These are phyloP conservation scores for Adelphocoris suturalis DNA, from an alignment of 2,888 invertebrate species.

Conservation along the genomic window DNA sequence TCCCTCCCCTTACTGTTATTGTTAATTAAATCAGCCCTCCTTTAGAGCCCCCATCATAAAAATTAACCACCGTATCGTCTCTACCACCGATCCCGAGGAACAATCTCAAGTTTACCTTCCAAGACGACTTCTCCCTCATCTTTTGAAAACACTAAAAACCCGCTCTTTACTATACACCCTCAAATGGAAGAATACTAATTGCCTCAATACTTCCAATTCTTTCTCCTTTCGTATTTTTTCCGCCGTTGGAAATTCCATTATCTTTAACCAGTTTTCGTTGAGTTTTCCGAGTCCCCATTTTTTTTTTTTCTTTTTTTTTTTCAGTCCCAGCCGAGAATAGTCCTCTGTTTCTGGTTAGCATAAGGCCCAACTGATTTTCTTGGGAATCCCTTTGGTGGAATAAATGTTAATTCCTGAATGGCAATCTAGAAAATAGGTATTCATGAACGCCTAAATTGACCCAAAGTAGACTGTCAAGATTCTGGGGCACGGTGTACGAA, in stretches of 20 bases:
- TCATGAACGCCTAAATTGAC: conserved; percentile 34
- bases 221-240: too few species aligned
- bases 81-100: not conserved
- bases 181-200: not conserved
- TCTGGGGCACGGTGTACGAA: not conserved
- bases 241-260: not conserved
- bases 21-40: conserved; percentile 51
- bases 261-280: not conserved
- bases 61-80: not conserved
- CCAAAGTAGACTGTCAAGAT: conserved; percentile 5
- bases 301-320: not conserved
- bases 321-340: not conserved
- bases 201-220: conserved; percentile 9
- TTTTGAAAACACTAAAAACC: not conserved
- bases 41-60: conserved; percentile 8
- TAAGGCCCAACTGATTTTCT: conserved; percentile 8
- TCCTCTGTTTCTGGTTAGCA: conserved; percentile 23
- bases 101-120: not conserved
- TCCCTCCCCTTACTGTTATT: conserved; percentile 27
- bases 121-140: not conserved
- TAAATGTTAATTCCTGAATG: conserved; percentile 26
- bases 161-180: not conserved
- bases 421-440: not conserved
- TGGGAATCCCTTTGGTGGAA: conserved; percentile 9
- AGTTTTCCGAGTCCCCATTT: not conserved